These are phyloP conservation scores for Ammodytes marinus DNA, from an alignment of 2,113 vertebrate genomes.

Conservation along the genomic window DNA sequence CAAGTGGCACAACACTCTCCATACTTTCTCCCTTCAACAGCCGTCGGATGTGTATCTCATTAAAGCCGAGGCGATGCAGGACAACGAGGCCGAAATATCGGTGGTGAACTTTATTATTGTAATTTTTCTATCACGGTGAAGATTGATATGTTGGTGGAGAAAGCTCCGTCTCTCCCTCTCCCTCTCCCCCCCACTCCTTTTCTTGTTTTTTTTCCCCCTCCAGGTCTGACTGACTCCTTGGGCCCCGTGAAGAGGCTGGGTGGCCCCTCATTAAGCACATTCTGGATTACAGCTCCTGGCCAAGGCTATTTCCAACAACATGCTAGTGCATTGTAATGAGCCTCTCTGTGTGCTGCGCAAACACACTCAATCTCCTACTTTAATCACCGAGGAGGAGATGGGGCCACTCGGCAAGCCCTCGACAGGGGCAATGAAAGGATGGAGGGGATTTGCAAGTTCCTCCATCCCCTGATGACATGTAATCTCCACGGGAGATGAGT, in stretches of 20 bases:
- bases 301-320: constrained; percentile 79
- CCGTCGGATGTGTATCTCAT: constrained; percentile 70
- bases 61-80: constrained; percentile 48
- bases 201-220: constrained; percentile 31
- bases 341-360: constrained; percentile 69
- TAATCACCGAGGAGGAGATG: constrained; percentile 82
- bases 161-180: constrained; percentile 49
- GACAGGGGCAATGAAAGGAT: constrained; percentile 57
- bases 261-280: constrained; percentile 83
- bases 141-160: constrained; percentile 69
- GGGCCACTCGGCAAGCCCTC: constrained; percentile 70
- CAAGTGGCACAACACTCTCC: constrained; percentile 44
- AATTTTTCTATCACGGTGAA: constrained; percentile 79
- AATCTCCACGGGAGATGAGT: constrained; percentile 84
- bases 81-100: constrained; percentile 56
- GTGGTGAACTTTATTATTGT: constrained; percentile 60
- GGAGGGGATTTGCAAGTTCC: constrained; percentile 82
- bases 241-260: constrained; percentile 74
- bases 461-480: constrained; percentile 84
- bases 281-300: constrained; percentile 82
- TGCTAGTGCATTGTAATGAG: constrained; percentile 87
- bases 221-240: constrained; percentile 57
- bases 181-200: neutral
- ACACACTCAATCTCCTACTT: constrained; percentile 82
- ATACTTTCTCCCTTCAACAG: constrained; percentile 71